Base-by-base conservation (phyloP, 2,113 vertebrate species). In the Misgurnus mizolepis region DNA sequence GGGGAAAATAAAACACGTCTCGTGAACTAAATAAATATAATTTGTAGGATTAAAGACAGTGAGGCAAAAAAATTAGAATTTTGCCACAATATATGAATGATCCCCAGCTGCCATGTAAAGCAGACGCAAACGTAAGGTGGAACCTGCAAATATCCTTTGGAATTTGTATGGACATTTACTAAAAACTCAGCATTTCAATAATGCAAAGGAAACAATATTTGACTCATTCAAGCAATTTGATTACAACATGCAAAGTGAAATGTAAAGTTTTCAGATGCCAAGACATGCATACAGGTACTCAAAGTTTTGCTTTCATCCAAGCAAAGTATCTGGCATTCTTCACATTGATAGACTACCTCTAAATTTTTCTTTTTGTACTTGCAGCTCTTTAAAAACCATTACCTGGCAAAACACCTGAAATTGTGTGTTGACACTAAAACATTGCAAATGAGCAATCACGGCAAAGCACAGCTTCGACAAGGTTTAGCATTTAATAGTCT, bases 61-160 rank as follows among this genome's bases (percentile, higher is more conserved):
- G 82, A 78, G 84, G 82, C 76, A 58, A 65, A 67, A 76, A 80
- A 75, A 81, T 69, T 76, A 41, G 27, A 58, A 39, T 64, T 43
- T 70, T 58, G 41, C 77, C 45, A 49, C 65, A 72, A 74, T 45
- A 73, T 70, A 84, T 69, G 72, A 58, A 81, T 22, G 22, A 61
- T 71, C 53, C 61, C 70, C 78, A 27, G 64, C 53, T 47, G 41
- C 47, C 47, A 7, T 61, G 47, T 45, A 43, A 50, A 34, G 69
- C 39, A 39, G 18, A 17, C 6, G 72, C 72, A 64, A 62, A 6
- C 76, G 60, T 76, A 67, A 76, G 83, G 77, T 69, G 71, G 60
- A 68, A 66, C 45, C 43, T 78, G 53, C 76, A 40, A 67, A 78
- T 79, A 70, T 69, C 79, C 84, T 70, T 72, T 70, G 45, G 82